Evolutionary conservation across 2,888 invertebrate species (phyloP).

Genomic region (Acleris literana): DNA sequence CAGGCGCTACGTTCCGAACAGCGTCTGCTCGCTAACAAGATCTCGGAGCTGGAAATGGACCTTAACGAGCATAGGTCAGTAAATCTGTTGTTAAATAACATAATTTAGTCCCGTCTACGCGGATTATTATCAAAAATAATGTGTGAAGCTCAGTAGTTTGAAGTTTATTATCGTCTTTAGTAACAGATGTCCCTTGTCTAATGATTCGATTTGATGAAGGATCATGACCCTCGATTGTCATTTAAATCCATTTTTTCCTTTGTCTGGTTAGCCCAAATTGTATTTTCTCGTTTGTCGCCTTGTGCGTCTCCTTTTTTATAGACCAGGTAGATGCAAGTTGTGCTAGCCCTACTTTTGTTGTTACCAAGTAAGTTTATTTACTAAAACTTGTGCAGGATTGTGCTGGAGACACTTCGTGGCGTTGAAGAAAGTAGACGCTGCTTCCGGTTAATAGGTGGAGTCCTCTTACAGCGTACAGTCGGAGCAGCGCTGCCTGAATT

Average conservation of each 20-base stretch:
- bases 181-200: constrained; percentile 14
- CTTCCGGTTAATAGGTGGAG: constrained; percentile 96
- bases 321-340: no score
- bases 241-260: no score
- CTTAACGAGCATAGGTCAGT: constrained; percentile 97
- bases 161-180: neutral
- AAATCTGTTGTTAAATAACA: no score
- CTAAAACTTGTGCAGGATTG: constrained; percentile 88
- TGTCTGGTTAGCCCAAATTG: no score
- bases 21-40: constrained; percentile 92
- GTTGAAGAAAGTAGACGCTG: constrained; percentile 94
- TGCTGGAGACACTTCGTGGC: constrained; percentile 95
- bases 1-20: constrained; percentile 95
- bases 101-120: neutral
- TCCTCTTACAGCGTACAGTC: constrained; percentile 95
- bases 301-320: no score
- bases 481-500: constrained; percentile 95
- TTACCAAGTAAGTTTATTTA: no score
- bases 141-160: neutral
- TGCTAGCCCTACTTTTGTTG: no score
- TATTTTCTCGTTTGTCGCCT: no score
- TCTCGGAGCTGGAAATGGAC: constrained; percentile 96
- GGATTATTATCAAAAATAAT: neutral
- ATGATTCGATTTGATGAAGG: no score
- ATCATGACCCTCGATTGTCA: no score